Evolutionary conservation across 1,140 invertebrate genomes (phyloP), one percentile per base, ranked within the genome.

Genomic region (Papilio aristodemus): DNA sequence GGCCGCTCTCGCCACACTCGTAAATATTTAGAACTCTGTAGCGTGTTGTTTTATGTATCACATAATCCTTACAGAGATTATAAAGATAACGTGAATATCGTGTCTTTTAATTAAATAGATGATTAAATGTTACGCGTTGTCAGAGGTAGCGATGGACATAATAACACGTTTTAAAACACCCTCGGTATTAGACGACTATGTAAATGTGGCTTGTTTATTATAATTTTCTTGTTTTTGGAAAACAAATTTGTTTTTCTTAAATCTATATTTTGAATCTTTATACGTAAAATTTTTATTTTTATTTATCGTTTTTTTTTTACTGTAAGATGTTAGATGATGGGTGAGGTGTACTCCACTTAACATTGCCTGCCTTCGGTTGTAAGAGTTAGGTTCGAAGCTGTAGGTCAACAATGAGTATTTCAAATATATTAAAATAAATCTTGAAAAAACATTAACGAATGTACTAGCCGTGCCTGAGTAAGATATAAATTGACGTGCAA

Each of bases 111-210:
- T 54, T 54, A 54, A 54, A 54, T 54, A 54, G 9, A 54, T 10
- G 46, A 54, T 43, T 17, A 43, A 43, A 43, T 22, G 46, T 54
- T 22, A 13, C 46, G 19, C 19, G 46, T 22, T 54, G 10, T 22
- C 6, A 50, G 19, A 54, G 10, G 19, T 25, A 25, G 19, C 19
- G 19, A 54, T 54, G 46, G 43, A 19, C 17, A 11, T 54, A 54
- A 54, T 54, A 54, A 54, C 46, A 25, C 46, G 46, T 13, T 54
- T 54, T 54, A 50, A 22, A 25, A 54, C 46, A 54, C 46, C 19
- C 46, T 25, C 46, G 46, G 46, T 54, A 54, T 50, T 50, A 22
- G 46, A 54, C 10, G 46, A 54, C 19, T 19, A 19, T 4, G 19
- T 54, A 54, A n/a, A 54, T 54, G 46, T 46, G 14, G 7, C 43